Conservation (phyloP, 2,113 vertebrate genomes). For the Puffinus mauretanicus region DNA sequence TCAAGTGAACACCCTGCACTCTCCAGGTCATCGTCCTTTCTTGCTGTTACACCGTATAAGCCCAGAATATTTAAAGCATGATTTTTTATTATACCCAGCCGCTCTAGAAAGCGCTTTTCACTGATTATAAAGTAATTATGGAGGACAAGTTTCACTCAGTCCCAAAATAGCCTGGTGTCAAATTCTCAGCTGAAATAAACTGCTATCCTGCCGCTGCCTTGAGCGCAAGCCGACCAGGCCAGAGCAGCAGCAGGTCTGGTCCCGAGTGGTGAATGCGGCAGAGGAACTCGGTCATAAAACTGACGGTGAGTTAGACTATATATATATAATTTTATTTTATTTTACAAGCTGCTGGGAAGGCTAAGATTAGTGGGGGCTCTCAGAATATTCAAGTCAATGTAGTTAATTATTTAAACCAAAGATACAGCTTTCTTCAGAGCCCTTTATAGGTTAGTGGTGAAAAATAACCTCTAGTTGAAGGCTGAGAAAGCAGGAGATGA, state of each 20-base stretch:
- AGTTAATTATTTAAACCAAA: slow-evolving; percentile 3
- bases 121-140: neutral
- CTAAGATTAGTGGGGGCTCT: neutral
- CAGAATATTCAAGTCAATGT: neutral
- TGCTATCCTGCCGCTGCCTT: neutral
- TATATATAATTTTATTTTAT: neutral
- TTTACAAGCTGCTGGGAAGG: neutral
- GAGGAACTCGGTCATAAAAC: neutral
- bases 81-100: neutral
- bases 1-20: neutral
- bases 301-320: neutral
- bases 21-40: neutral
- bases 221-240: neutral
- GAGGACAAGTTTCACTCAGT: neutral
- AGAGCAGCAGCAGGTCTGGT: neutral
- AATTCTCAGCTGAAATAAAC: neutral
- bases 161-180: neutral
- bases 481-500: neutral
- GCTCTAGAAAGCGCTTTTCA: neutral
- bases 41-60: neutral
- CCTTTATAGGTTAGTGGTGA: neutral
- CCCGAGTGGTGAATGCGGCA: neutral
- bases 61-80: neutral
- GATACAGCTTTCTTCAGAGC: neutral
- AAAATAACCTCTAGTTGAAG: neutral